phyloP scores from a whole-genome alignment of 2,797 vertebrate species.

The Pelobates cultripes region DNA sequence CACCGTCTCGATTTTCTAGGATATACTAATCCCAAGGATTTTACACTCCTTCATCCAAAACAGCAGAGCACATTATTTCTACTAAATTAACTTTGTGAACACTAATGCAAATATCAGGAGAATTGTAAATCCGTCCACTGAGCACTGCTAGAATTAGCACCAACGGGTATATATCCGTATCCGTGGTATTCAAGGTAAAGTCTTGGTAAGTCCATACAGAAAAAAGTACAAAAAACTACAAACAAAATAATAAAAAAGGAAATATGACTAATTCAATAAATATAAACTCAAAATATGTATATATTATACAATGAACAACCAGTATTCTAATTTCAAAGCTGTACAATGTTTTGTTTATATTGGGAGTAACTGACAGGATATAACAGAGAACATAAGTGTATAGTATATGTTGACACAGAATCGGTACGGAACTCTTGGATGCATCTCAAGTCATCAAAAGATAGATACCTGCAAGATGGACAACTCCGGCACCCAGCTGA shows the following conservation, averaged over 20 bases:
- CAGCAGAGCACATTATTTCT: not conserved
- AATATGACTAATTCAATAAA: no score
- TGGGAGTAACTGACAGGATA: no score
- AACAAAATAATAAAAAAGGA: not conserved
- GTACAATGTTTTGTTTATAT: no score
- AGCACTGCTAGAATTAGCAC: not conserved
- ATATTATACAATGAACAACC: no score
- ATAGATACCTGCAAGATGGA: no score
- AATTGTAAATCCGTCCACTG: conserved; percentile 3
- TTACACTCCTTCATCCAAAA: not conserved
- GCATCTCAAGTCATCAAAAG: no score
- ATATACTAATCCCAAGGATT: not conserved
- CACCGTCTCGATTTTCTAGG: not conserved
- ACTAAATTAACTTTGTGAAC: not conserved
- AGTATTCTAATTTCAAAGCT: no score
- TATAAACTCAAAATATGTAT: no score
- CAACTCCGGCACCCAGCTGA: no score
- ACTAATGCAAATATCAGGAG: not conserved
- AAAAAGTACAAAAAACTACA: not conserved
- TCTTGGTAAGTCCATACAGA: not conserved
- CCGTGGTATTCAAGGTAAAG: not conserved
- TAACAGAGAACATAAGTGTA: no score
- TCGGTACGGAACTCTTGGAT: no score
- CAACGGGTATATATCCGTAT: not conserved
- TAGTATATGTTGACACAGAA: no score